These are phyloP conservation scores for Trichogramma dendrolimi DNA, from an alignment of 2,888 invertebrate species.

Conservation along the genomic window DNA sequence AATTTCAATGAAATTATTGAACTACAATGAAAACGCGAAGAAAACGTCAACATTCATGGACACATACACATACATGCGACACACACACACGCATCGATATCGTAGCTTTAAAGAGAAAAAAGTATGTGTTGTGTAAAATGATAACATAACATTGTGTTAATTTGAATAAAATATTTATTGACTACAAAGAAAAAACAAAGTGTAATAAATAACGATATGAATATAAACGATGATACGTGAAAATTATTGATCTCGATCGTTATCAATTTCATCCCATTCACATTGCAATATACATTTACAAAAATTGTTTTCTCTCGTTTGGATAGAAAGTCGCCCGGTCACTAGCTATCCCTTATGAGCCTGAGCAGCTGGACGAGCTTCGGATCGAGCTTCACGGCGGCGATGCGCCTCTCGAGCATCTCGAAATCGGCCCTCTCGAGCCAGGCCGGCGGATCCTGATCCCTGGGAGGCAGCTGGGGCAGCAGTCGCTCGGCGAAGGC, in stretches of 20 bases:
- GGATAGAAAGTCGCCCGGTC: too few relatives aligned
- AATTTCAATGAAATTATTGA: too few relatives aligned
- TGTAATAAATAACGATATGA: background rate
- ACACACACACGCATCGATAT: too few relatives aligned
- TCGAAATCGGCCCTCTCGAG: constrained; percentile 46
- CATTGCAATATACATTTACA: too few relatives aligned
- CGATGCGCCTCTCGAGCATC: constrained; percentile 40
- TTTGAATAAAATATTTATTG: constrained; percentile 27
- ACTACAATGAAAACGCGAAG: too few relatives aligned
- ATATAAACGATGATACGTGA: too few relatives aligned
- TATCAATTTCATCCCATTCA: too few relatives aligned
- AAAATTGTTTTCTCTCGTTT: too few relatives aligned
- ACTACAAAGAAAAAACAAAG: constrained; percentile 7
- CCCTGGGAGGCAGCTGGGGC: constrained; percentile 58
- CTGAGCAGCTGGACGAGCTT: constrained; percentile 38
- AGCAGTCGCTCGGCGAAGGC: constrained; percentile 71
- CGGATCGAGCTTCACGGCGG: constrained; percentile 28
- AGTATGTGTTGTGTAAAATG: constrained; percentile 20
- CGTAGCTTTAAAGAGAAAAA: background rate
- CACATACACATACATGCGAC: too few relatives aligned
- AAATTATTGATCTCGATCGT: too few relatives aligned
- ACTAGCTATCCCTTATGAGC: constrained; percentile 37
- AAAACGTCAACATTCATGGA: too few relatives aligned
- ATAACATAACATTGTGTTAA: constrained; percentile 25
- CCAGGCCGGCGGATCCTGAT: constrained; percentile 60